Conservation (phyloP, 2,888 invertebrate species). For the Caenorhabditis doughertyi region DNA sequence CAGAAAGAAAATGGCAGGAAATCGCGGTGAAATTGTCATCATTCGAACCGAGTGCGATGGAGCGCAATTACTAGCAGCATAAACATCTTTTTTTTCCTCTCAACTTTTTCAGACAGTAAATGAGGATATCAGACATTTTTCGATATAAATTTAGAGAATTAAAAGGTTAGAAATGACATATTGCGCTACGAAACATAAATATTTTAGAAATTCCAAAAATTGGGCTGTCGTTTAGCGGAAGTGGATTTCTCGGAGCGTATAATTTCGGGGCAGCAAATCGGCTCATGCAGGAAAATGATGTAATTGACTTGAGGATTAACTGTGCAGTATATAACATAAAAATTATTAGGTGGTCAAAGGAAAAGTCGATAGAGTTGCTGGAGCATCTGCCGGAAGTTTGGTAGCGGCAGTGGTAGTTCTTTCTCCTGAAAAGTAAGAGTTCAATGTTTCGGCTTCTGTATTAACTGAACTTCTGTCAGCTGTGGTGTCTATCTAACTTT, state of each 20-base stretch:
- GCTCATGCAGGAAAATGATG: constrained; percentile 75
- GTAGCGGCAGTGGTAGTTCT: constrained; percentile 76
- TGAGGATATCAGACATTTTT: constrained; percentile 15
- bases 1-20: neutral
- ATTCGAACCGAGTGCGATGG: constrained; percentile 49
- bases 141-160: constrained; percentile 6
- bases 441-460: neutral
- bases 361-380: constrained; percentile 72
- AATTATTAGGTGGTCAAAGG: constrained; percentile 63
- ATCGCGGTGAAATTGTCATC: constrained; percentile 60
- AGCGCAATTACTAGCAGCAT: constrained; percentile 45
- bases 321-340: neutral
- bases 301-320: constrained; percentile 13
- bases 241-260: constrained; percentile 81
- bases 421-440: constrained; percentile 73
- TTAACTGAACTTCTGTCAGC: neutral
- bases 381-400: constrained; percentile 80
- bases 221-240: constrained; percentile 77
- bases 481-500: neutral
- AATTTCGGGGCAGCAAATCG: constrained; percentile 81
- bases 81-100: neutral
- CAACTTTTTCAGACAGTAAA: neutral
- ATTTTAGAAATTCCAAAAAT: constrained; percentile 60
- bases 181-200: neutral
- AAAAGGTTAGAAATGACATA: constrained; percentile 15